phyloP scores from a whole-genome alignment of 2,113 vertebrate species.

The Aldabrachelys gigantea region DNA sequence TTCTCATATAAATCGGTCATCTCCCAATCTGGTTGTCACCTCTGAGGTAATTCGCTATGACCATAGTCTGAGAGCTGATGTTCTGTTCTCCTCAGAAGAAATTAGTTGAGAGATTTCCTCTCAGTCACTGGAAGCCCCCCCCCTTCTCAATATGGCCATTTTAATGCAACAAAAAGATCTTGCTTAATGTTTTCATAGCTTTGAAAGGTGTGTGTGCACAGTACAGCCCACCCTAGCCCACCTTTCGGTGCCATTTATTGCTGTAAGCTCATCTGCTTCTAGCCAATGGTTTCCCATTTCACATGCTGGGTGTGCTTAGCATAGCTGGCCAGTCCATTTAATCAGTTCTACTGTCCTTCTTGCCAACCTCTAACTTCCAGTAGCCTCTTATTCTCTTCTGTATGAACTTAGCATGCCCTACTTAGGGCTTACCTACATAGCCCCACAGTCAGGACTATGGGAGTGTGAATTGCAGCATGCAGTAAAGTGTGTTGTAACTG shows the following conservation, averaged over 20 bases:
- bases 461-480: background rate
- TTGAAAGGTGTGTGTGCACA: background rate
- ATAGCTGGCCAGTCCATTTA: fast-evolving
- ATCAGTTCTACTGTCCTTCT: background rate
- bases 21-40: background rate
- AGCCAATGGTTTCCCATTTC: background rate
- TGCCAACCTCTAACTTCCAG: background rate
- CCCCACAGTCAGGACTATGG: background rate
- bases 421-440: background rate
- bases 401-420: background rate
- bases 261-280: fast-evolving
- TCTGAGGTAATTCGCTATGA: background rate
- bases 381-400: background rate
- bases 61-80: background rate
- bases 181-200: fast-evolving
- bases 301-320: background rate
- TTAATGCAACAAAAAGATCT: background rate
- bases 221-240: background rate
- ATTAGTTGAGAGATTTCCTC: fast-evolving
- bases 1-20: too few relatives aligned
- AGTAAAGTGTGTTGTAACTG: background rate
- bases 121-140: background rate
- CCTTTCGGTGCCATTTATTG: background rate
- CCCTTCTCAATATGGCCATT: background rate
- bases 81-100: background rate